phyloP scores from a whole-genome alignment of 1,140 invertebrate genomes.

The Colletes latitarsis region DNA sequence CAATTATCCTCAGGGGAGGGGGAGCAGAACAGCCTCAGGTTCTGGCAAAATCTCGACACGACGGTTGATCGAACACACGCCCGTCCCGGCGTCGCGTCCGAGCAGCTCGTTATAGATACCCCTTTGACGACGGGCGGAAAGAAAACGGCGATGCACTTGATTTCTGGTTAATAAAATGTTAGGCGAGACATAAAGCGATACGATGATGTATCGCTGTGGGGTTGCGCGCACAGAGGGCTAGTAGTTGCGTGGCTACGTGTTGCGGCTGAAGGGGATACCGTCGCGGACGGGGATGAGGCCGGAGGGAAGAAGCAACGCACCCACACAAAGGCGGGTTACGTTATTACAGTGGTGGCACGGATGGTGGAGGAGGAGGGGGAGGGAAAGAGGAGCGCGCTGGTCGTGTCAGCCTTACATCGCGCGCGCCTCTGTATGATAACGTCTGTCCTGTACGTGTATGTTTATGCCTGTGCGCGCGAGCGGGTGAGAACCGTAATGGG shows the following conservation, averaged over 20 bases:
- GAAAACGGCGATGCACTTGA: constrained; percentile 54
- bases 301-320: constrained; percentile 8
- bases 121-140: no score
- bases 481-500: constrained; percentile 63
- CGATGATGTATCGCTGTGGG: constrained; percentile 65
- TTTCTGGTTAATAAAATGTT: constrained; percentile 74
- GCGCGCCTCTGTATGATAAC: constrained; percentile 19
- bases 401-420: no score
- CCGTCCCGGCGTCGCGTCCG: no score
- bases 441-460: constrained; percentile 24
- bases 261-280: constrained; percentile 42
- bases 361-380: no score
- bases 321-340: constrained; percentile 9
- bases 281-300: neutral
- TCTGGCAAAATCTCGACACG: neutral
- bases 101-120: no score
- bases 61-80: neutral
- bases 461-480: constrained; percentile 31
- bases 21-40: neutral
- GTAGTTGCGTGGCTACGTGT: constrained; percentile 55
- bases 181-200: constrained; percentile 70
- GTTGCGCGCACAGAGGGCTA: constrained; percentile 41
- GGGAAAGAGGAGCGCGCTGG: no score
- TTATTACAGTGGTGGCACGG: constrained; percentile 22
- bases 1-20: neutral